phyloP scores from a whole-genome alignment of 2,797 vertebrate species.

The Chromobotia macracanthus region DNA sequence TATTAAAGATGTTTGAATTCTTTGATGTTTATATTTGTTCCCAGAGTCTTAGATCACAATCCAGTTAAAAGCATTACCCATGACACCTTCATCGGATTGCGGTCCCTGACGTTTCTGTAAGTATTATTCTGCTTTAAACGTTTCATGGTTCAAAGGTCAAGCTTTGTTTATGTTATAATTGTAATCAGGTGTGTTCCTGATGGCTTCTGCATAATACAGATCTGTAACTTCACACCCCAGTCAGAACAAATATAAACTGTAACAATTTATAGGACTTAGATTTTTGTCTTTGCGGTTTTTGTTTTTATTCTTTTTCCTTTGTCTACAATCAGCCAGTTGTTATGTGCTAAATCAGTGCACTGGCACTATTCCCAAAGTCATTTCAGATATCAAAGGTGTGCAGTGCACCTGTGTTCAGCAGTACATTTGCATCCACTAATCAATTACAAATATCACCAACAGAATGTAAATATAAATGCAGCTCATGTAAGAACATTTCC shows the following conservation, averaged over 20 bases:
- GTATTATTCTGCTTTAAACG: slow-evolving; percentile 56
- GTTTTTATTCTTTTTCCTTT: neutral
- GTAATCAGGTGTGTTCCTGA: neutral
- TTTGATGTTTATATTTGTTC: slow-evolving; percentile 13
- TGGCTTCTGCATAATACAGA: neutral
- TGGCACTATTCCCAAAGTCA: neutral
- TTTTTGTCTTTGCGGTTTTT: neutral
- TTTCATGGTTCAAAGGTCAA: slow-evolving; percentile 35
- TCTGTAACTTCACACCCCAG: neutral
- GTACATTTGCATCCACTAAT: neutral
- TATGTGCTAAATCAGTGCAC: neutral
- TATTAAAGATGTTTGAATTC: neutral
- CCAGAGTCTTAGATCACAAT: slow-evolving; percentile 84
- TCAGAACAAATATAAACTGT: neutral
- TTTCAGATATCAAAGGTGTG: neutral
- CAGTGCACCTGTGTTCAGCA: neutral
- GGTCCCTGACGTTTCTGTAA: slow-evolving; percentile 80
- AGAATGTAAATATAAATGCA: neutral
- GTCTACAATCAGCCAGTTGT: neutral
- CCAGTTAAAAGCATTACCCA: slow-evolving; percentile 76
- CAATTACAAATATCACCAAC: neutral
- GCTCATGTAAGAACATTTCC: no score
- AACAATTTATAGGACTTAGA: neutral
- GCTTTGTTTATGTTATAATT: neutral
- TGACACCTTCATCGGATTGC: slow-evolving; percentile 77